Evolutionary conservation across 1,140 invertebrate species (phyloP).

Genomic region (Aleiodes sp.): DNA sequence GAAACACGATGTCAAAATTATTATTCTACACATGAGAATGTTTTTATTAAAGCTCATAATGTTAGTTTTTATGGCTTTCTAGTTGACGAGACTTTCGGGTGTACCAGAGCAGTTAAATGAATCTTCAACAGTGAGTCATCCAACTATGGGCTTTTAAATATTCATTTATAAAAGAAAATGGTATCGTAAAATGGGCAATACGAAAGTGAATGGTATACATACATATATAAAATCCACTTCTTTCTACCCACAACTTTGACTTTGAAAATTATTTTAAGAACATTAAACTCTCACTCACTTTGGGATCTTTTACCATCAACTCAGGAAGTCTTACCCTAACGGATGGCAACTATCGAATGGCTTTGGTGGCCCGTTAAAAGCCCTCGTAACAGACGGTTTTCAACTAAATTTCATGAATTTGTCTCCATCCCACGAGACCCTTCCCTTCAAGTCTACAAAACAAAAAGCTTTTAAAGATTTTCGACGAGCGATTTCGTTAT

Average conservation of each 20-base stretch:
- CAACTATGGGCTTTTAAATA: too few relatives aligned
- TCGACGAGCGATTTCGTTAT: not conserved
- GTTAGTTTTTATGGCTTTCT: not conserved
- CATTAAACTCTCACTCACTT: slow-evolving; percentile 16
- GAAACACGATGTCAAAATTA: too few relatives aligned
- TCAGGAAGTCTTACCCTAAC: slow-evolving; percentile 44
- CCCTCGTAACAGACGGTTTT: slow-evolving; percentile 30
- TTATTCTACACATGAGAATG: not conserved
- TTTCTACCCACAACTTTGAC: too few relatives aligned
- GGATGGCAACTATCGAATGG: slow-evolving; percentile 48
- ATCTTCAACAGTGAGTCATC: too few relatives aligned
- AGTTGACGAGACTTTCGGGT: slow-evolving; percentile 19
- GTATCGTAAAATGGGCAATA: slow-evolving; percentile 7
- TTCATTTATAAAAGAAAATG: slow-evolving; percentile 14
- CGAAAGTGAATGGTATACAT: not conserved
- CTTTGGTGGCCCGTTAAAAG: slow-evolving; percentile 40
- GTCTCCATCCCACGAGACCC: slow-evolving; percentile 41
- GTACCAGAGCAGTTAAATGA: slow-evolving; percentile 29
- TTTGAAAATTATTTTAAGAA: slow-evolving; percentile 42
- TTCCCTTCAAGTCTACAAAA: slow-evolving; percentile 34
- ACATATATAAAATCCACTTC: slow-evolving; percentile 10
- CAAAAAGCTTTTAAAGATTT: slow-evolving; percentile 49
- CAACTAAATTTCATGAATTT: slow-evolving; percentile 47
- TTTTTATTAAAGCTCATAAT: slow-evolving; percentile 18
- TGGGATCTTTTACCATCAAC: not conserved